Base-by-base conservation (phyloP, 2,113 vertebrate genomes). In the Sinocyclocheilus rhinocerous region DNA sequence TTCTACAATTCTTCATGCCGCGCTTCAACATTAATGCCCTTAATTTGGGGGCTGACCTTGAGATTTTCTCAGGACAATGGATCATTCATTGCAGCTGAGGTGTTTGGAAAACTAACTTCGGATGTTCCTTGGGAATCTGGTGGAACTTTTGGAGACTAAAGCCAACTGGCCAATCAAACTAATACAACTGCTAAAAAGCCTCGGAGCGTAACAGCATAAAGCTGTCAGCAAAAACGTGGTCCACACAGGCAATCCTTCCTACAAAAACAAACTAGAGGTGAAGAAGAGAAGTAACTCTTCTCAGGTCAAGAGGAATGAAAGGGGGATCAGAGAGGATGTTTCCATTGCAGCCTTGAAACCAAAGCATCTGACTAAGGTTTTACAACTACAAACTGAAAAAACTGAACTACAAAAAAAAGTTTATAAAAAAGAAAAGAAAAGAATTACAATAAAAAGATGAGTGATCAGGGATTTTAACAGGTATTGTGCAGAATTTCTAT, bases 1-100 rank as follows among this genome's bases (percentile, higher is more conserved):
- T 84, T 89, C 90, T 85, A 90, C 90, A 87, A 81, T 81, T 79
- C 79, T 78, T 4, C 3, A 48, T 78, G 73, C 67, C 29, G 84
- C 89, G 78, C 87, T 73, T 80, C 33, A 22, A 18, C 24, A 55
- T 33, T 84, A 84, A 87, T 50, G 50, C 85, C 59, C 55, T 88
- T 88, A 61, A 63, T 77, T 81, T 48, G 67, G 50, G 83, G 22
- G 72, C 33, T 67, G 75, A 75, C 76, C 59, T 76, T 78, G 85
- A 59, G 70, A 45, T 81, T 76, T 75, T 87, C 75, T 45, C 36
- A 48, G 76, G 87, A 88, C 85, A 83, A 88, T 84, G 69, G 69
- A 33, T 1, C 81, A 86, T 89, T 89, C 81, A 84, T 81, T 77
- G 69, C 61, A 86, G 26, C 79, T 45, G 24, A 65, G 79, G 36